A percentile compares a stretch with the other conserved stretches of the same genome.
phyloP scores from a whole-genome alignment of 1,140 invertebrate genomes.

The Oryzaephilus surinamensis region DNA sequence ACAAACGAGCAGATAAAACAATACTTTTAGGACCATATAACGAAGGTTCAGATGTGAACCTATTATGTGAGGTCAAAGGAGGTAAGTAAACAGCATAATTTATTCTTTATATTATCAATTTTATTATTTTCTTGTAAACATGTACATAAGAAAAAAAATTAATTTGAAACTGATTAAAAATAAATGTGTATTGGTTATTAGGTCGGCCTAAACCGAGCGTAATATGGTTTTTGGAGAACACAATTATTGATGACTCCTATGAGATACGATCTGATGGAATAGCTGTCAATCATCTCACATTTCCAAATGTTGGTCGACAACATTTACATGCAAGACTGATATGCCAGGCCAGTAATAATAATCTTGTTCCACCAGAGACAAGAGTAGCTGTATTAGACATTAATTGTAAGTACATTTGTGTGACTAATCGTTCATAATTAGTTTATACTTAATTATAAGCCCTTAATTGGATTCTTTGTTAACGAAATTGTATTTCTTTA shows the following conservation, averaged over 20 bases:
- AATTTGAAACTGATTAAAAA: not conserved
- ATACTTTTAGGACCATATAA: constrained; percentile 76
- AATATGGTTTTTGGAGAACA: constrained; percentile 76
- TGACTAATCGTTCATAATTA: not conserved
- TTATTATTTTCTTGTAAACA: too few species aligned
- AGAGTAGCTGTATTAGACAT: constrained; percentile 71
- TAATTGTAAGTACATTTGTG: constrained; percentile 60
- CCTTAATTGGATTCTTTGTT: too few species aligned
- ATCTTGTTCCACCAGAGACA: constrained; percentile 59
- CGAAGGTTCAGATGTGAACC: constrained; percentile 69
- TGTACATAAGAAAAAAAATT: not conserved
- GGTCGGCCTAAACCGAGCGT: constrained; percentile 66
- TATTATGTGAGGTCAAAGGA: constrained; percentile 79
- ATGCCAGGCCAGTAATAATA: constrained; percentile 79
- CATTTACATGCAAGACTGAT: constrained; percentile 67
- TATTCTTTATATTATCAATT: not conserved
- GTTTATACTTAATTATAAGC: too few species aligned
- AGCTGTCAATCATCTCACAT: constrained; percentile 66
- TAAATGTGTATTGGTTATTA: constrained; percentile 31
- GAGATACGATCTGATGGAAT: constrained; percentile 55
- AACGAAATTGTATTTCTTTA: too few species aligned
- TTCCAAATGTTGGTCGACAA: constrained; percentile 60
- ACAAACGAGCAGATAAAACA: constrained; percentile 63
- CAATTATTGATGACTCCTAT: constrained; percentile 70
- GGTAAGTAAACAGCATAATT: constrained; percentile 47